Evolutionary conservation across 2,797 vertebrate genomes (phyloP).

Genomic region (Rhadinocentrus ornatus): DNA sequence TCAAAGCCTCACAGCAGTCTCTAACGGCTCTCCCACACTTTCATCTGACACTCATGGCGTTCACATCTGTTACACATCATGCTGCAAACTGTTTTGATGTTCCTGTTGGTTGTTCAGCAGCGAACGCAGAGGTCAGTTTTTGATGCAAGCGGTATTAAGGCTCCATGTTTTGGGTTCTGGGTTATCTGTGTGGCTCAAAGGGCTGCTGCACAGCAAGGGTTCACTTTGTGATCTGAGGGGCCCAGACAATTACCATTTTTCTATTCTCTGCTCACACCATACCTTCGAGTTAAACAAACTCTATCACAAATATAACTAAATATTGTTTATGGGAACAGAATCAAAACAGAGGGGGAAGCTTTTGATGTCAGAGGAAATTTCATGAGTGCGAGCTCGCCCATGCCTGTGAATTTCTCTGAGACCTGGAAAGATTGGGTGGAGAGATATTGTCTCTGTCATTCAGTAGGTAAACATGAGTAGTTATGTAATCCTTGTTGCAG

Average conservation of each 20-base stretch:
- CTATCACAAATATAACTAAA: conserved; percentile 2
- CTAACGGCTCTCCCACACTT: neutral
- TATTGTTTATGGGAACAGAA: conserved; percentile 38
- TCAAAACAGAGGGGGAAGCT: conserved; percentile 3
- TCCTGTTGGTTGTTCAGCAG: conserved; percentile 21
- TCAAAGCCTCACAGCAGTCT: conserved; percentile 53
- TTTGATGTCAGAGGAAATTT: conserved; percentile 37
- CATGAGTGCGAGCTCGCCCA: neutral
- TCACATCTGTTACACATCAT: conserved; percentile 57
- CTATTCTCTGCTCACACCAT: conserved; percentile 24
- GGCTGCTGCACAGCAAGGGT: conserved; percentile 28
- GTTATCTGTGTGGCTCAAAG: conserved; percentile 5
- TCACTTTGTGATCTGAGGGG: conserved; percentile 9
- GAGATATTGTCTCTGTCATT: neutral
- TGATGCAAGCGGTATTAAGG: conserved; percentile 1
- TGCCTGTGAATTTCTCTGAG: neutral
- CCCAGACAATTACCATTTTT: conserved; percentile 29
- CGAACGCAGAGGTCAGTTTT: conserved; percentile 23
- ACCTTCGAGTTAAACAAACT: conserved; percentile 42
- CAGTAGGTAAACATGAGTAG: neutral
- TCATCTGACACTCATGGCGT: conserved; percentile 12
- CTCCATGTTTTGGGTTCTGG: conserved; percentile 11
- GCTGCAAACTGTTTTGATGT: conserved; percentile 37
- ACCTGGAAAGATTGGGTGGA: neutral
- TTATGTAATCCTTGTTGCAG: neutral